phyloP scores from a whole-genome alignment of 1,140 invertebrate genomes.

The Pachyrhynchus sulphureomaculatus region DNA sequence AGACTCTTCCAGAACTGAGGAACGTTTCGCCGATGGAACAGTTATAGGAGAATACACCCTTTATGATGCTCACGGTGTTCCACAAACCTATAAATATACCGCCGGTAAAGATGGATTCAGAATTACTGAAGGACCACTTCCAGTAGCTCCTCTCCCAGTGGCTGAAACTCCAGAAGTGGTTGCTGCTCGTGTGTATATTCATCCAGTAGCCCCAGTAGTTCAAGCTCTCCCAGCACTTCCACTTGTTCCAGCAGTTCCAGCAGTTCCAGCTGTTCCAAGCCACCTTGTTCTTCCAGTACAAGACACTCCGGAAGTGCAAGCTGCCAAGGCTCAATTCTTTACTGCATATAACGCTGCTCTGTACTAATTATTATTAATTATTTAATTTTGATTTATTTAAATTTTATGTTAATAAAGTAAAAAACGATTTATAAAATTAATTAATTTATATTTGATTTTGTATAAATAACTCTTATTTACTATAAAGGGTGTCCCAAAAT shows the following conservation, averaged over 20 bases:
- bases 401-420: no score
- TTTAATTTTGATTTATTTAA: no score
- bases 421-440: no score
- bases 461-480: no score
- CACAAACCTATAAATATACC: constrained; percentile 6
- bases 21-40: constrained; percentile 22
- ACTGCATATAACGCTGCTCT: no score
- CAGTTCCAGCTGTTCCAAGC: background rate
- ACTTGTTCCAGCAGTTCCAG: background rate
- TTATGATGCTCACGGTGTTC: background rate
- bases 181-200: background rate
- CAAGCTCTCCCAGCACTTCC: background rate
- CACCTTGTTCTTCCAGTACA: background rate
- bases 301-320: constrained; percentile 22
- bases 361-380: no score
- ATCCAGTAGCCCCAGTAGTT: background rate
- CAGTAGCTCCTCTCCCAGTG: background rate
- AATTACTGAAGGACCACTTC: constrained; percentile 17
- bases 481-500: no score
- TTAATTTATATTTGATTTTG: no score
- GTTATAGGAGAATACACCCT: constrained; percentile 22
- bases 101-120: constrained; percentile 23
- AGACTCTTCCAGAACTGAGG: constrained; percentile 8
- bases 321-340: background rate
- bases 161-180: background rate